A percentile compares a stretch with the other conserved stretches of the same genome.
phyloP scores from a whole-genome alignment of 2,797 vertebrate genomes.

The Phataginus tetradactyla region DNA sequence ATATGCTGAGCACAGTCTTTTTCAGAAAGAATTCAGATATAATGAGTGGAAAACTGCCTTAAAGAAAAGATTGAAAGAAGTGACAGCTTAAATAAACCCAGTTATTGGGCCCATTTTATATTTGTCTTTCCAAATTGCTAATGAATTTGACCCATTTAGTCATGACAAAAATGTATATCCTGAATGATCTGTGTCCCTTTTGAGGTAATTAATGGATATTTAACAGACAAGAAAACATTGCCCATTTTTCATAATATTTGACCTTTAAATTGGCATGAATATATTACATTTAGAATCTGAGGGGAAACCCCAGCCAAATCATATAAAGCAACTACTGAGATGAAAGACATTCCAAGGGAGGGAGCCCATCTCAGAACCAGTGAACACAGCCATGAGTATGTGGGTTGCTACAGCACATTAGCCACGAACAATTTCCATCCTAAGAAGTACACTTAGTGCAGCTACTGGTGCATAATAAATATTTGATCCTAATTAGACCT shows the following conservation, averaged over 20 bases:
- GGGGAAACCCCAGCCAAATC: slow-evolving; percentile 34
- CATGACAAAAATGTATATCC: background rate
- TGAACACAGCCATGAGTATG: slow-evolving; percentile 80
- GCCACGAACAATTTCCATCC: slow-evolving; percentile 84
- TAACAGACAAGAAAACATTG: slow-evolving; percentile 25
- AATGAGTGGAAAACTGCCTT: slow-evolving; percentile 46
- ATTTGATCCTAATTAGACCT: slow-evolving; percentile 87
- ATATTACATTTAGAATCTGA: background rate
- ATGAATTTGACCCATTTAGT: slow-evolving; percentile 35
- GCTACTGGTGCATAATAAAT: slow-evolving; percentile 83
- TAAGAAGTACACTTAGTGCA: slow-evolving; percentile 74
- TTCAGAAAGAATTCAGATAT: slow-evolving; percentile 7
- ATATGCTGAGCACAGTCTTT: background rate
- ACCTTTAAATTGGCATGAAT: slow-evolving; percentile 41
- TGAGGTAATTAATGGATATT: background rate
- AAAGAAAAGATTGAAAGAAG: slow-evolving; percentile 23
- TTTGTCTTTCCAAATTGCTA: slow-evolving; percentile 50
- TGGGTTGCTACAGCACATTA: slow-evolving; percentile 83
- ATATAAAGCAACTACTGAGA: slow-evolving; percentile 64
- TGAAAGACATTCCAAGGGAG: slow-evolving; percentile 73
- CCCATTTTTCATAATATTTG: background rate
- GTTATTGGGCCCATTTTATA: background rate
- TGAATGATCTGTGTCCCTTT: background rate
- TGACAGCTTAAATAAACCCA: slow-evolving; percentile 45
- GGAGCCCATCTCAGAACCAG: slow-evolving; percentile 35